Evolutionary conservation across 2,113 vertebrate genomes (phyloP), one percentile per base, ranked within the genome.

Genomic region (Butorides virescens): DNA sequence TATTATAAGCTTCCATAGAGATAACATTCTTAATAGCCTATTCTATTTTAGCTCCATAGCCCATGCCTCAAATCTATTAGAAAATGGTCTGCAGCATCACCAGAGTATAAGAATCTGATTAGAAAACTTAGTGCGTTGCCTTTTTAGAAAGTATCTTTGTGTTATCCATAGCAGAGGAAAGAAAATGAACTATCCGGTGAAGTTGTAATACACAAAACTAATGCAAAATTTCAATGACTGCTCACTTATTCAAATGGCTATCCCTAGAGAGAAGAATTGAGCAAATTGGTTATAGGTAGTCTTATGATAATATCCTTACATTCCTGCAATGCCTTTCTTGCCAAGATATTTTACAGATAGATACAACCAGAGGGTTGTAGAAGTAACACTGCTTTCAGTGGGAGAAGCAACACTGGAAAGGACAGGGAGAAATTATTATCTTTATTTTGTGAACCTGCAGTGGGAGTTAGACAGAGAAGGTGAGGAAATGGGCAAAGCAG

Each of bases 61-160:
- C 59, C 21, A 18, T 74, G 88, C 55, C 83, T 91, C 91, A 63
- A 32, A 86, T 90, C 76, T 71, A 25, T 91, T 79, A 89, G 86
- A 67, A 93, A 94, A 92, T 36, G 44, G 68, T 92, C 85, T 96
- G 46, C 88, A 93, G 86, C 87, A 47, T 26, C 93, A 92, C 72
- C 44, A 91, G 86, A 65, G 95, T 93, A 84, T 95, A 95, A 65
- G 65, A 87, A 93, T 74, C 76, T 93, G 93, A 95, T 96, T 96
- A 96, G 86, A 92, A 93, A 91, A 44, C 59, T 63, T 52, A 22
- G 68, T 83, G 63, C 47, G 29, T n/a, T 67, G 73, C 86, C 46
- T 92, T 92, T 83, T 92, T 20, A 78, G 86, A 84, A 88, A 81
- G 82, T 73, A 59, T 83, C 79, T 93, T 86, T 86, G 82, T 88